phyloP scores from a whole-genome alignment of 2,113 vertebrate species.

The Philantomba maxwellii region DNA sequence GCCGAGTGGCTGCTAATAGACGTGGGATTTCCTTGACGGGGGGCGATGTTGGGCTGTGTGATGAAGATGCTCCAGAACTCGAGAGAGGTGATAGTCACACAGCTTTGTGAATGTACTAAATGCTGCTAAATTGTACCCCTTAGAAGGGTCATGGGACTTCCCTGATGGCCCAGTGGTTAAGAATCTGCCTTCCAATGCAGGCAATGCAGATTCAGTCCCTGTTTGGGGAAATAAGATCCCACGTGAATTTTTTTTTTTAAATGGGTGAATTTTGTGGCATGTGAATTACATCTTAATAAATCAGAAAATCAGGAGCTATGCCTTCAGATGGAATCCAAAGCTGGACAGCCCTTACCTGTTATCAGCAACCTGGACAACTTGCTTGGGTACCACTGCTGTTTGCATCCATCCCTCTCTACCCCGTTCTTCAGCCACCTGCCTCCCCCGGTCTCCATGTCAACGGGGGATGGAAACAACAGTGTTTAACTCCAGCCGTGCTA shows the following conservation, averaged over 20 bases:
- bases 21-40: background rate
- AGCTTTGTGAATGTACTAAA: background rate
- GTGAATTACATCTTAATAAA: background rate
- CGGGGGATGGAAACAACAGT: background rate
- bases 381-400: background rate
- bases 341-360: background rate
- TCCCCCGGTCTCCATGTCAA: background rate
- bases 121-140: background rate
- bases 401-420: background rate
- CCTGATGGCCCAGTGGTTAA: background rate
- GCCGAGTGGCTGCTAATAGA: background rate
- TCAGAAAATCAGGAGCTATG: background rate
- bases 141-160: background rate
- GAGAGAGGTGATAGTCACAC: fast-evolving
- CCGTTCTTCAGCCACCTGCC: background rate
- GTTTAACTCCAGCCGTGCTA: background rate
- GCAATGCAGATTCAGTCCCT: background rate
- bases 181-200: background rate
- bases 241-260: background rate
- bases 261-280: background rate
- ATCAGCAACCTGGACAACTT: too few relatives aligned
- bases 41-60: background rate
- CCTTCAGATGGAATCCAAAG: background rate
- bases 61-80: background rate
- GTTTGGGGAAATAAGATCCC: background rate